phyloP scores from a whole-genome alignment of 2,888 invertebrate species.

The Synanthedon andrenaeformis region DNA sequence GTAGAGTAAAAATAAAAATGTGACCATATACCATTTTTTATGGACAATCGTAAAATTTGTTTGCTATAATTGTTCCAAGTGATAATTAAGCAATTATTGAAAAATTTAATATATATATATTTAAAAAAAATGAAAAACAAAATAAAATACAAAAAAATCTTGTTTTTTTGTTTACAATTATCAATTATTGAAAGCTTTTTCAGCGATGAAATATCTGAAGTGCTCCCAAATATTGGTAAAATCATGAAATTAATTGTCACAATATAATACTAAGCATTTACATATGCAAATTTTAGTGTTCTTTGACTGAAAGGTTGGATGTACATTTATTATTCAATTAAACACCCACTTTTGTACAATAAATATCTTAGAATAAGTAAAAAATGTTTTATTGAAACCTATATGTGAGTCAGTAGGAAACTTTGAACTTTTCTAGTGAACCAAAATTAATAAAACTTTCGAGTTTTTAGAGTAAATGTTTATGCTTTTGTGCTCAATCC shows the following conservation, averaged over 20 bases:
- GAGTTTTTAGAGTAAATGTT: no score
- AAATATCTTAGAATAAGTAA: slow-evolving; percentile 40
- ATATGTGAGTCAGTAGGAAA: no score
- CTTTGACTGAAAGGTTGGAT: slow-evolving; percentile 58
- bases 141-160: no score
- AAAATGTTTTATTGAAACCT: slow-evolving; percentile 5
- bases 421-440: no score
- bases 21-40: slow-evolving; percentile 18
- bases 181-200: neutral
- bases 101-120: slow-evolving; percentile 1
- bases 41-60: slow-evolving; percentile 29
- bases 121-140: no score
- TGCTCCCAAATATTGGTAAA: neutral
- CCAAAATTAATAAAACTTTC: no score
- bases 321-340: slow-evolving; percentile 30
- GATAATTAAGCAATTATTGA: slow-evolving; percentile 37
- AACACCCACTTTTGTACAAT: slow-evolving; percentile 53
- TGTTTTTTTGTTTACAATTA: no score
- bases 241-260: neutral
- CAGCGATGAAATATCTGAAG: neutral
- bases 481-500: no score
- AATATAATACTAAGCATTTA: slow-evolving; percentile 16
- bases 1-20: slow-evolving; percentile 33
- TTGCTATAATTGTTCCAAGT: slow-evolving; percentile 36
- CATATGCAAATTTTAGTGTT: slow-evolving; percentile 26